phyloP scores from a whole-genome alignment of 2,797 vertebrate species.

The Caiman crocodilus region DNA sequence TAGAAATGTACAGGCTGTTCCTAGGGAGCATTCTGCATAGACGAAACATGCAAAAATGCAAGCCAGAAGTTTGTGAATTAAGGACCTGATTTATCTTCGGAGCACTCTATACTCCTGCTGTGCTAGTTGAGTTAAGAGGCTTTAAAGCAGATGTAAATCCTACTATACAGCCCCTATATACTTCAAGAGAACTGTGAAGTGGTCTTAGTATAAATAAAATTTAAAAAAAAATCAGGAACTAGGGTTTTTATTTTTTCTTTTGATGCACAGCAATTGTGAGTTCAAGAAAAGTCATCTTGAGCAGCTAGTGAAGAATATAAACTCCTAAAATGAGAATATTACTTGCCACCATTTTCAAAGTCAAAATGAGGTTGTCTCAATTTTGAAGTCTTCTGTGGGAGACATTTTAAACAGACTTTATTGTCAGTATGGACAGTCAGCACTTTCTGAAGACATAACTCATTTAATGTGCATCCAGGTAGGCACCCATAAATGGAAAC shows the following conservation, averaged over 20 bases:
- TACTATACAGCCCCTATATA: not conserved
- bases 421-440: slow-evolving; percentile 42
- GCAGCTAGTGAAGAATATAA: slow-evolving; percentile 28
- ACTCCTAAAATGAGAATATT: slow-evolving; percentile 50
- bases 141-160: not conserved
- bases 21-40: not conserved
- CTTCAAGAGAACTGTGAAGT: not conserved
- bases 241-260: slow-evolving; percentile 50
- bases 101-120: not conserved
- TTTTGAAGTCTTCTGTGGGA: slow-evolving; percentile 44
- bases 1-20: not conserved
- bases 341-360: slow-evolving; percentile 29
- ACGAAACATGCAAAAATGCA: not conserved
- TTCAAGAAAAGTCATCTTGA: slow-evolving; percentile 37
- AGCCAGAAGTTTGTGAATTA: slow-evolving; percentile 11
- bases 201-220: slow-evolving; percentile 13
- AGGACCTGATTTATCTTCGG: slow-evolving; percentile 22
- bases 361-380: slow-evolving; percentile 26
- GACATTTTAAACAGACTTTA: not conserved
- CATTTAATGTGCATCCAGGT: slow-evolving; percentile 35
- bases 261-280: slow-evolving; percentile 21
- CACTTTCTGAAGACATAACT: slow-evolving; percentile 58
- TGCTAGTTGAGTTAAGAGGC: not conserved
- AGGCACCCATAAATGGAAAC: slow-evolving; percentile 54
- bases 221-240: not conserved